Percentiles rank a stretch among this genome's conserved stretches.
Evolutionary conservation across 1,140 invertebrate species (phyloP).

Genomic region (Philotrypesis tridentata): DNA sequence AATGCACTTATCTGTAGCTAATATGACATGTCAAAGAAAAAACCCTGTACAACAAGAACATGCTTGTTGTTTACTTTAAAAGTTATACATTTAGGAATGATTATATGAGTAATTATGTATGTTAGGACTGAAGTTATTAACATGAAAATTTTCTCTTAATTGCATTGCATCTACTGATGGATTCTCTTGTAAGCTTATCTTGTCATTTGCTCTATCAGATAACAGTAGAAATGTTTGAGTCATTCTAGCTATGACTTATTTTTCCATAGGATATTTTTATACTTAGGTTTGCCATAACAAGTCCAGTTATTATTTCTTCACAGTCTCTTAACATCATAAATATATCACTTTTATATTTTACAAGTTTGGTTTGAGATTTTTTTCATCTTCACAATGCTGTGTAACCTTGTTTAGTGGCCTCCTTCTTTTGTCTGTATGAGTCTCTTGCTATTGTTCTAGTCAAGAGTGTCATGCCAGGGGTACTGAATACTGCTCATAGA

Average conservation of each 20-base stretch:
- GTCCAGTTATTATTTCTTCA: not conserved
- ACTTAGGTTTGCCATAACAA: not conserved
- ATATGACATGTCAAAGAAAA: too few relatives aligned
- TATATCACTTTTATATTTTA: not conserved
- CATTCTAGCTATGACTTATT: conserved; percentile 13
- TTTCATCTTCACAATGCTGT: not conserved
- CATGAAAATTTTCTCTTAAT: conserved; percentile 38
- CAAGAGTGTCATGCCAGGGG: not conserved
- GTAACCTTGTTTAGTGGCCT: conserved; percentile 1
- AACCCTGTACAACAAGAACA: too few relatives aligned
- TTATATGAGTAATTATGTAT: not conserved
- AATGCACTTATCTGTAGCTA: too few relatives aligned
- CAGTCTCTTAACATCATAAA: not conserved
- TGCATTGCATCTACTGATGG: conserved; percentile 29
- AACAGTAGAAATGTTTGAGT: conserved; percentile 33
- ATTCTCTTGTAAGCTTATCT: conserved; percentile 48
- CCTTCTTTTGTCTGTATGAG: not conserved
- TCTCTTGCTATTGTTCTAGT: not conserved
- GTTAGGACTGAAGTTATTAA: conserved; percentile 21
- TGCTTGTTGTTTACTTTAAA: not conserved
- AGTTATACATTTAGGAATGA: not conserved
- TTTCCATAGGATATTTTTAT: conserved; percentile 20
- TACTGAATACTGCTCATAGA: not conserved
- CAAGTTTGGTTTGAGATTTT: conserved; percentile 10
- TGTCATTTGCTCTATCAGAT: conserved; percentile 41